These are phyloP conservation scores for Caenorhabditis plicata DNA, from an alignment of 2,888 invertebrate species.

Conservation along the genomic window DNA sequence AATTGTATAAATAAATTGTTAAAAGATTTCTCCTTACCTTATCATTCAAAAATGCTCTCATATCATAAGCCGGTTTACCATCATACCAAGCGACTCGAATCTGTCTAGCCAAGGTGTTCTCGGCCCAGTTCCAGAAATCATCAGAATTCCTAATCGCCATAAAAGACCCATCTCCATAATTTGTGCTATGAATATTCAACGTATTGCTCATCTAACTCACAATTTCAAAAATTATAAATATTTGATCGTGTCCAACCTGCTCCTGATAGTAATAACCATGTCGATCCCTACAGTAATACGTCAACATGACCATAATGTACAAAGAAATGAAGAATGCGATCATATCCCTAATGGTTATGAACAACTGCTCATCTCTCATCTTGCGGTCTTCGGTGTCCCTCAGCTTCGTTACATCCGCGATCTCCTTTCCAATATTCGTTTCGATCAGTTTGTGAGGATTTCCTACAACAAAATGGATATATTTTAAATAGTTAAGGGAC, in stretches of 20 bases:
- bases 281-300: constrained; percentile 42
- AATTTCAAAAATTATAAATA: constrained; percentile 4
- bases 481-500: not conserved
- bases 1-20: too few relatives aligned
- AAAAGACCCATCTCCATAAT: constrained; percentile 32
- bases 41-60: constrained; percentile 69
- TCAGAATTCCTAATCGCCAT: constrained; percentile 32
- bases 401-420: constrained; percentile 38
- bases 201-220: constrained; percentile 27
- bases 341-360: constrained; percentile 43
- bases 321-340: constrained; percentile 39
- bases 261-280: constrained; percentile 41
- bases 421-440: constrained; percentile 23
- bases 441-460: constrained; percentile 24
- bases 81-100: constrained; percentile 69
- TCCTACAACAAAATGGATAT: constrained; percentile 7
- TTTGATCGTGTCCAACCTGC: constrained; percentile 2
- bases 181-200: constrained; percentile 10
- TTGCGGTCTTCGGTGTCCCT: constrained; percentile 31
- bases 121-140: constrained; percentile 48
- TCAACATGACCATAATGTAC: constrained; percentile 42
- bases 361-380: constrained; percentile 43
- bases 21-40: too few relatives aligned
- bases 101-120: constrained; percentile 51
- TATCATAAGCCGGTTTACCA: constrained; percentile 68